These are phyloP conservation scores for Globicephala melas DNA, from an alignment of 2,113 vertebrate genomes.

Conservation along the genomic window DNA sequence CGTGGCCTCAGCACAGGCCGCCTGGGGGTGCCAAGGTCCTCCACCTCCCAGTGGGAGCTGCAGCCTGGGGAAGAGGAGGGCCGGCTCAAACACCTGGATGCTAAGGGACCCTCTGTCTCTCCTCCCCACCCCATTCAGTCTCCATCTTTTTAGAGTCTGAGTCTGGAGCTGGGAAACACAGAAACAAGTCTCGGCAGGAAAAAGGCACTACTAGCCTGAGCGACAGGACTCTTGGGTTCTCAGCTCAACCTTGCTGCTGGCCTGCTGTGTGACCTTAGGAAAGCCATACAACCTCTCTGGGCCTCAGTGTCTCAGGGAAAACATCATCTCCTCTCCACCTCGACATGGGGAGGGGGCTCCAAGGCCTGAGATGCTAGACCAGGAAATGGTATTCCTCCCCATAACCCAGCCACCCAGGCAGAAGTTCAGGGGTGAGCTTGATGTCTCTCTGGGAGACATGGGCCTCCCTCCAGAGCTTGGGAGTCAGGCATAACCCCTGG, in stretches of 20 bases:
- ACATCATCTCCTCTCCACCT: not conserved
- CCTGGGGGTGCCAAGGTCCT: not conserved
- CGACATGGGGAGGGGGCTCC: not conserved
- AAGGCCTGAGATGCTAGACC: not conserved
- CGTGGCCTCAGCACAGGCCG: constrained; percentile 45
- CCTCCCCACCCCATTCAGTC: not conserved
- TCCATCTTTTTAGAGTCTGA: not conserved
- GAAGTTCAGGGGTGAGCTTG: not conserved
- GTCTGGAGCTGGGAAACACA: not conserved
- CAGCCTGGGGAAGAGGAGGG: constrained; percentile 80
- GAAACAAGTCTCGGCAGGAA: not conserved
- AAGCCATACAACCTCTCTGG: not conserved
- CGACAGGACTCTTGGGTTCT: not conserved
- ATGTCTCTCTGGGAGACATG: not conserved
- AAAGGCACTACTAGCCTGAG: not conserved
- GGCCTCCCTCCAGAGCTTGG: not conserved
- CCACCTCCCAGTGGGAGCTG: constrained; percentile 72
- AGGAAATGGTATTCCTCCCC: not conserved
- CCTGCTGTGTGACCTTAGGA: not conserved
- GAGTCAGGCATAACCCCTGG: not conserved
- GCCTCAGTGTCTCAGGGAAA: not conserved
- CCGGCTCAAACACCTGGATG: not conserved
- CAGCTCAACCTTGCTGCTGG: not conserved
- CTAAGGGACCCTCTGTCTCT: not conserved
- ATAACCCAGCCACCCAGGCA: not conserved